These are phyloP conservation scores for Tor tambroides DNA, from an alignment of 2,113 vertebrate genomes.

Conservation along the genomic window DNA sequence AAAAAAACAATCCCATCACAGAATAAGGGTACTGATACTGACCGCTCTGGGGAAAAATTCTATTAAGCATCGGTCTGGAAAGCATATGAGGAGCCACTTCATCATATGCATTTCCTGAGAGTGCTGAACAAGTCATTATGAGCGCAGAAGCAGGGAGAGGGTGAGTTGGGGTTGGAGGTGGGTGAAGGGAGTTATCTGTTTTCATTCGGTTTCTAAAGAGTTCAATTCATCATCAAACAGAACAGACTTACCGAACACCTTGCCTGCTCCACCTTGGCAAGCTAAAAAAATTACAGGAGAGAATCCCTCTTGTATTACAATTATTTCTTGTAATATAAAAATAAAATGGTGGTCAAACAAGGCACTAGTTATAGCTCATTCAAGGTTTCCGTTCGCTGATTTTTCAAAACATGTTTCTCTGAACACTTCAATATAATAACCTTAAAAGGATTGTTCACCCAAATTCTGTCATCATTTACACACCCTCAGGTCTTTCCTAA, in stretches of 20 bases:
- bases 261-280: constrained; percentile 62
- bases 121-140: constrained; percentile 22
- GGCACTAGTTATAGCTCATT: not conserved
- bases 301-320: constrained; percentile 34
- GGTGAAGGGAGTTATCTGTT: not conserved
- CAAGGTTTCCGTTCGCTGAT: not conserved
- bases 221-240: constrained; percentile 28
- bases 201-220: constrained; percentile 19
- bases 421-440: not conserved
- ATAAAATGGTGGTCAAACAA: not conserved
- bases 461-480: not conserved
- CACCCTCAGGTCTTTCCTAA: not conserved
- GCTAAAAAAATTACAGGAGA: constrained; percentile 53
- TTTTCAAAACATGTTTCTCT: not conserved
- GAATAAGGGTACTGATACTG: not conserved
- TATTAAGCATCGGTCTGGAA: not conserved
- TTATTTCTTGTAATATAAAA: not conserved
- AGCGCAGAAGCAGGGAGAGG: not conserved
- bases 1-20: not conserved
- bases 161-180: not conserved
- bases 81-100: not conserved
- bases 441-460: not conserved
- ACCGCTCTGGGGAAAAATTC: not conserved
- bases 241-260: constrained; percentile 60
- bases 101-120: constrained; percentile 19